Base-by-base conservation (phyloP, 2,113 vertebrate species). In the Isichthys henryi region DNA sequence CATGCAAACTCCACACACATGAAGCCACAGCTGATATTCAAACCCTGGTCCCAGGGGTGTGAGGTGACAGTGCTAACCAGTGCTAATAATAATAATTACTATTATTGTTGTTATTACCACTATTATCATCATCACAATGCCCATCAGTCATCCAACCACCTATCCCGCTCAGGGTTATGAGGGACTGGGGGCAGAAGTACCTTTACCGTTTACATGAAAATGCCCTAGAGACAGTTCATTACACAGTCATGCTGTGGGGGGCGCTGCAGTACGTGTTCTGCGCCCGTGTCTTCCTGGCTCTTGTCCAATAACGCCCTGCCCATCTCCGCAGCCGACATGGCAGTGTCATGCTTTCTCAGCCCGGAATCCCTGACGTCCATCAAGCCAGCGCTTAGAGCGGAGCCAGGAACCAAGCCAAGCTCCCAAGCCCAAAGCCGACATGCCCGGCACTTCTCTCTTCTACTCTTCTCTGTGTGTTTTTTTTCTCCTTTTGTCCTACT, bases 401-500 rank as follows among this genome's bases (percentile, higher is more conserved):
- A 19, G 53, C 53, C 49, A 50, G 17, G 17, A 53, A 4, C 15
- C 52, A 3, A 17, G 50, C 52, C 17, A 3, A 4, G 52, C 9
- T 0, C 27, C 62, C 11, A 3, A 31, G n/a, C 62, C 62, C 62
- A 31, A 1, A 70, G 10, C n/a, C 62, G 10, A 31, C 62, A 31
- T 70, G 48, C 2, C 19, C 10, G 1, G 58, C 21, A 43, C 46
- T 89, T 88, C 89, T 70, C 84, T 74, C 90, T 53, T 39, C 53
- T 43, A 17, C 19, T 77, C n/a, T 52, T 19, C 31, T 39, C 21
- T 70, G 45, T 17, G 1, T 56, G 52, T 82, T 74, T 84, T 87
- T 39, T 11, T 53, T 88, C 85, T 13, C 52, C 88, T 66, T 88
- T 88, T 13, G 35, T 86, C 27, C 87, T 82, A 53, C 10, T 89